Percentiles rank a stretch among this genome's conserved stretches.
Evolutionary conservation across 2,888 invertebrate species (phyloP).

Genomic region (Pristionchus maxplancki): DNA sequence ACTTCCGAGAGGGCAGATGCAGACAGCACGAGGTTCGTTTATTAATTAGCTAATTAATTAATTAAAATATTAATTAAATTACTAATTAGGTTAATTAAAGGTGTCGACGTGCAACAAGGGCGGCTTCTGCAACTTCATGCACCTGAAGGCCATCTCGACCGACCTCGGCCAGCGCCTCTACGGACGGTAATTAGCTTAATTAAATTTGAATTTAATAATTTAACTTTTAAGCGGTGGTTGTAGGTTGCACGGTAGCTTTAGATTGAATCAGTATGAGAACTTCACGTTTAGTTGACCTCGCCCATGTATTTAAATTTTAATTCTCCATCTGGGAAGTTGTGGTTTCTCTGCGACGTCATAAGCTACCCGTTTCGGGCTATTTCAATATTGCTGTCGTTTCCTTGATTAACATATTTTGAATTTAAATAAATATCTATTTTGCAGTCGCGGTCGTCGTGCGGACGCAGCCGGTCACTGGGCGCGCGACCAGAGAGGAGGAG

Average conservation of each 20-base stretch:
- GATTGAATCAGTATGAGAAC: background rate
- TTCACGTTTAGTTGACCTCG: no score
- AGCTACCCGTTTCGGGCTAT: background rate
- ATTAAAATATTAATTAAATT: background rate
- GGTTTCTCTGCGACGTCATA: no score
- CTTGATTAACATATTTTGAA: background rate
- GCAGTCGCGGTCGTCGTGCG: conserved; percentile 57
- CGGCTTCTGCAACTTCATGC: conserved; percentile 99
- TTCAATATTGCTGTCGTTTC: background rate
- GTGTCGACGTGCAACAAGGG: conserved; percentile 88
- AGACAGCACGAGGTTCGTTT: conserved; percentile 96
- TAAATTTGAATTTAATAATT: background rate
- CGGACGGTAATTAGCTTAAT: conserved; percentile 55
- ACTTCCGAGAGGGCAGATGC: conserved; percentile 99
- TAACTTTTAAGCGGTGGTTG: background rate
- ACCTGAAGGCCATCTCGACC: conserved; percentile 90
- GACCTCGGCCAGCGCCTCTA: conserved; percentile 64
- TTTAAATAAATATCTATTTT: background rate
- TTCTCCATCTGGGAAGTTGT: no score
- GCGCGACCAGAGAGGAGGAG: conserved; percentile 55
- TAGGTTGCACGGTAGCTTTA: background rate
- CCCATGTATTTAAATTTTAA: background rate
- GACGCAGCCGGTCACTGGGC: conserved; percentile 71
- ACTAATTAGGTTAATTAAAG: conserved; percentile 1
- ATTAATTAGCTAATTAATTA: background rate